Base-by-base conservation (phyloP, 2,113 vertebrate species). In the Todiramphus saurophagus region DNA sequence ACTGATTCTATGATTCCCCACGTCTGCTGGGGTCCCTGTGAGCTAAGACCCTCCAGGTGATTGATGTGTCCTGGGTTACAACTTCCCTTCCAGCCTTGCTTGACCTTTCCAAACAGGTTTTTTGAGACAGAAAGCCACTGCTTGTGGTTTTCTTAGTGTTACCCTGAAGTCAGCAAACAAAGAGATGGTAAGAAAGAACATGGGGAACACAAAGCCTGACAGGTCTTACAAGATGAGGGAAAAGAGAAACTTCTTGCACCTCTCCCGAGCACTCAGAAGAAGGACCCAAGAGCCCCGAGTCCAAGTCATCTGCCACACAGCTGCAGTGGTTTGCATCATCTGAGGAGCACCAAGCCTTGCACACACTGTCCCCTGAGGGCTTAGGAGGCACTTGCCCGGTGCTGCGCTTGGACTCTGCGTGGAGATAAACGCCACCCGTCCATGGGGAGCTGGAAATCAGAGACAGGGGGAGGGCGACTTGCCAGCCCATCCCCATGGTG, bases 401-500 rank as follows among this genome's bases (percentile, higher is more conserved):
- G 35, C 51, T 4, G 48, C 48, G 23, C 48, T 50, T 19, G 21
- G 48, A 50, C 48, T 24, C 1, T 2, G 70, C 0, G 0, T 2
- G 55, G 17, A 80, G 93, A 79, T 72, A 74, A 69, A 43, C 1
- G 68, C 15, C 37, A 2, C 37, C 23, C 23, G 10, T 0, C 60
- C 12, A n/a, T 4, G 4, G 46, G 39, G 35, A 87, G 27, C 41
- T 90, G 90, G n/a, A 37, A 88, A 90, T 48, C 92, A 76, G 16
- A 16, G 80, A 7, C 8, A 0, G 16, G 8, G 33, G 37, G 30
- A 50, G 48, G 80, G 48, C 1, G 3, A 10, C 44, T 7, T 3
- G 3, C 13, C 17, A 50, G 13, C 60, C 48, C 0, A 1, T 19
- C 27, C 46, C 3, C 0, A 37, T 0, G 2, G 27, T 7, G 27